Percentiles rank a stretch among this genome's conserved stretches.
phyloP scores from a whole-genome alignment of 2,888 invertebrate species.

The Macrophya annulata region DNA sequence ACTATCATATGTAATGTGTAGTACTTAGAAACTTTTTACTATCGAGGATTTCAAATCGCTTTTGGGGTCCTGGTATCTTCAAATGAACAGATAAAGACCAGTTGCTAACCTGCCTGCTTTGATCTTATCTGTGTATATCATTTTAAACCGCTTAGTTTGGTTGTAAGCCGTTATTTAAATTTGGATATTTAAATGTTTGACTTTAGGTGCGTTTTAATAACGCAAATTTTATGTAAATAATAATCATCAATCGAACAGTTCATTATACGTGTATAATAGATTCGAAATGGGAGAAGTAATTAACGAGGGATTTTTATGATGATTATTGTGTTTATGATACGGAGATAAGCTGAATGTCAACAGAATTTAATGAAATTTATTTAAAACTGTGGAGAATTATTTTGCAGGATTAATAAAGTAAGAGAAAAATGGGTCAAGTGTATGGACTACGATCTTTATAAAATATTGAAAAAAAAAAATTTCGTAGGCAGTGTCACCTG shows the following conservation, averaged over 20 bases:
- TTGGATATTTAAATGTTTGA: background rate
- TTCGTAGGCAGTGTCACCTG: constrained; percentile 11
- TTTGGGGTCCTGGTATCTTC: background rate
- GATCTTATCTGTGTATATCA: background rate
- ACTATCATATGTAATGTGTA: background rate
- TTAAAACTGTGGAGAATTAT: background rate
- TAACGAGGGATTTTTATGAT: background rate
- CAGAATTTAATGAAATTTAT: background rate
- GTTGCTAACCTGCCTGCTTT: background rate
- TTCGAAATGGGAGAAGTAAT: background rate
- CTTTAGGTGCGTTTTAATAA: too few species aligned
- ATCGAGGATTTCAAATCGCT: background rate
- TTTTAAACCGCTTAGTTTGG: background rate
- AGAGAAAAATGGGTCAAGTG: background rate
- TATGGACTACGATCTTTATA: background rate
- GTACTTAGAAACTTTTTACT: background rate
- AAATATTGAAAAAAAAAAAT: background rate
- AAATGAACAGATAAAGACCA: background rate
- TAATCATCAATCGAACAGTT: background rate
- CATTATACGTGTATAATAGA: background rate
- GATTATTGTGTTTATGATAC: background rate
- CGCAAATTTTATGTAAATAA: constrained; percentile 2
- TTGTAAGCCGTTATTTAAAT: background rate
- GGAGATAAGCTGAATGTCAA: background rate
- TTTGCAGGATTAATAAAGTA: background rate